Percentiles rank a stretch among this genome's conserved stretches.
Conservation (phyloP, 2,797 vertebrate genomes). For the Halcyon leucocephala region DNA sequence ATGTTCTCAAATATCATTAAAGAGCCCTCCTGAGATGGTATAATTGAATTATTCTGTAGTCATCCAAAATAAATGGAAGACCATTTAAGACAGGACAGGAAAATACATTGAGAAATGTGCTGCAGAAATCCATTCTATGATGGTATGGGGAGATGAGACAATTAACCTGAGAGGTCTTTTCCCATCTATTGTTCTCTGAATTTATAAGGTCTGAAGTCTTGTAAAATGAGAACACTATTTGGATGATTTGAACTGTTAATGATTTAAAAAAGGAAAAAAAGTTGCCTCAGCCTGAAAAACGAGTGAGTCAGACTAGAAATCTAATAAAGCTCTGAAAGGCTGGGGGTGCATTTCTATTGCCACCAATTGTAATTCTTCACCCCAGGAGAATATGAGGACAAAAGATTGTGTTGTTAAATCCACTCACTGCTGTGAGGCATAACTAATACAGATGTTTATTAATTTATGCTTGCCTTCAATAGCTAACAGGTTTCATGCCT, state of each 20-base stretch:
- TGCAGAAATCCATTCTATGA: neutral
- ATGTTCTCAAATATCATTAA: neutral
- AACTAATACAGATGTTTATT: neutral
- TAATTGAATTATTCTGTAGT: neutral
- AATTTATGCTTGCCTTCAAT: neutral
- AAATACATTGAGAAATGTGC: neutral
- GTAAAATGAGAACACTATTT: neutral
- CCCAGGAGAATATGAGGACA: neutral
- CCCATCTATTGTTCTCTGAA: neutral
- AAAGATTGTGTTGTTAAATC: neutral
- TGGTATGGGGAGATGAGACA: neutral
- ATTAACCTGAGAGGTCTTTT: neutral
- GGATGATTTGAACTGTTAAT: neutral
- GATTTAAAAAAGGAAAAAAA: neutral
- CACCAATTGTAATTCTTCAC: neutral
- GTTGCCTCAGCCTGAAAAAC: neutral
- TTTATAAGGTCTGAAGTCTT: conserved; percentile 7
- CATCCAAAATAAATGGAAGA: neutral
- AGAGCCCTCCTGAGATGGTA: neutral
- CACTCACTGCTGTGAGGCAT: neutral
- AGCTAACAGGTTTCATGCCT: neutral
- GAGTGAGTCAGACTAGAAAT: conserved; percentile 20
- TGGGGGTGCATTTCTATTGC: neutral
- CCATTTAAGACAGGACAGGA: neutral
- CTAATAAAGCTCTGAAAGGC: neutral